Evolutionary conservation across 2,888 invertebrate species (phyloP).

Genomic region (Gari tellinella): DNA sequence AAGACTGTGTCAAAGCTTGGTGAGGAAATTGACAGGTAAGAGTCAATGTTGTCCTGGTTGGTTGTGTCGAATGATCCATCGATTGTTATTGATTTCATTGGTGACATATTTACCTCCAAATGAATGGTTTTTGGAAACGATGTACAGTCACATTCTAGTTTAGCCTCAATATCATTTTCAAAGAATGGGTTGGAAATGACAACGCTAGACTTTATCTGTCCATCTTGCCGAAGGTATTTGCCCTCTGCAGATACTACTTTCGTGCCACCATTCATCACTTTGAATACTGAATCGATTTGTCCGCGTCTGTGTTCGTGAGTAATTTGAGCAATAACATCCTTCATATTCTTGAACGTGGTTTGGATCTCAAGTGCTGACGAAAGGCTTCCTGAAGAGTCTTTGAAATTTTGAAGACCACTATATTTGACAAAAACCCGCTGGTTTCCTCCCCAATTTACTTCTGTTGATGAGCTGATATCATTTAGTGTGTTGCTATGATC

Average conservation of each 20-base stretch:
- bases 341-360: slow-evolving; percentile 52
- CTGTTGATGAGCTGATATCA: slow-evolving; percentile 52
- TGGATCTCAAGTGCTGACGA: slow-evolving; percentile 56
- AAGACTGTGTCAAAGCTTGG: slow-evolving; percentile 39
- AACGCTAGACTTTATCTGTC: slow-evolving; percentile 45
- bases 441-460: slow-evolving; percentile 54
- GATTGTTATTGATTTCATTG: slow-evolving; percentile 22
- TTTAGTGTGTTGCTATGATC: slow-evolving; percentile 58
- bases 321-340: slow-evolving; percentile 55
- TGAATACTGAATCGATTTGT: slow-evolving; percentile 49
- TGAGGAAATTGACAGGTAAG: slow-evolving; percentile 29
- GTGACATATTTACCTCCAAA: slow-evolving; percentile 57
- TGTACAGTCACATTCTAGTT: slow-evolving; percentile 45
- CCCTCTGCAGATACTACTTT: slow-evolving; percentile 39
- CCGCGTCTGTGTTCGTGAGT: slow-evolving; percentile 66
- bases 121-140: slow-evolving; percentile 59
- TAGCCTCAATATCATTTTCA: slow-evolving; percentile 48
- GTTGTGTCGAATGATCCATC: slow-evolving; percentile 27
- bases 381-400: slow-evolving; percentile 32
- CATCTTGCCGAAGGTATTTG: slow-evolving; percentile 49
- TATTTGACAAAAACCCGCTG: slow-evolving; percentile 43
- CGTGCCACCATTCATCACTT: slow-evolving; percentile 41
- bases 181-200: slow-evolving; percentile 48
- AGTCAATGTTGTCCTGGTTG: slow-evolving; percentile 22
- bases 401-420: slow-evolving; percentile 57